A percentile compares a stretch with the other conserved stretches of the same genome.
Evolutionary conservation across 2,797 vertebrate genomes (phyloP).

Genomic region (Siniperca obscura): DNA sequence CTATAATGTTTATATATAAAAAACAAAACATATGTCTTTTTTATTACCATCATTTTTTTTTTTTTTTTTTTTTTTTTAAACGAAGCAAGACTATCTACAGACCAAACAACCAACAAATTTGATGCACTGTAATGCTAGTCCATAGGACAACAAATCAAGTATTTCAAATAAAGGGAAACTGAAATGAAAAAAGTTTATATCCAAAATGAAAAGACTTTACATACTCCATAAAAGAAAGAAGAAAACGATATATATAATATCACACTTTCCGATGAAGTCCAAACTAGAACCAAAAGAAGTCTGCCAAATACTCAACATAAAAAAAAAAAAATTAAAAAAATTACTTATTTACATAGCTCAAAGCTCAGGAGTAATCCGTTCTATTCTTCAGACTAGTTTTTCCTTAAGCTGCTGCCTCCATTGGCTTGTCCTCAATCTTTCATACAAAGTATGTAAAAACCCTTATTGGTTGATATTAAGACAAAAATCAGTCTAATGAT

Average conservation of each 20-base stretch:
- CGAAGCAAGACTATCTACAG: conserved; percentile 98
- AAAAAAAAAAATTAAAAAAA: conserved; percentile 67
- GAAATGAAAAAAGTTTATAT: conserved; percentile 84
- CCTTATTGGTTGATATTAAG: conserved; percentile 85
- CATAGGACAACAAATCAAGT: conserved; percentile 89
- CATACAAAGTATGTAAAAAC: conserved; percentile 86
- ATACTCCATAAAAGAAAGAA: conserved; percentile 86
- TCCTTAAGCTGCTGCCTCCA: conserved; percentile 80
- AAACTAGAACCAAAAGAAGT: conserved; percentile 83
- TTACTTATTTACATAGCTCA: conserved; percentile 94
- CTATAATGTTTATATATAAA: conserved; percentile 86
- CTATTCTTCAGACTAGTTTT: conserved; percentile 84
- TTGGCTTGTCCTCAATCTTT: conserved; percentile 77
- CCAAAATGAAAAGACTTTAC: conserved; percentile 88
- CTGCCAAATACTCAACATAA: conserved; percentile 86
- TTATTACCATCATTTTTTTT: too few species aligned
- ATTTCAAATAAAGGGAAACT: conserved; percentile 84
- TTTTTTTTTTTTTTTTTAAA: conserved; percentile 41
- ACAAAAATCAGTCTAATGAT: conserved; percentile 94
- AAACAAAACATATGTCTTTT: conserved; percentile 86
- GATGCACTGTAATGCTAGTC: conserved; percentile 95
- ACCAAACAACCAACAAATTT: conserved; percentile 94
- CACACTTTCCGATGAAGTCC: conserved; percentile 90
- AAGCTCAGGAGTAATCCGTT: conserved; percentile 92
- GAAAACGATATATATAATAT: conserved; percentile 76